Conservation (phyloP, 2,888 invertebrate genomes). For the Epinotia ramella region DNA sequence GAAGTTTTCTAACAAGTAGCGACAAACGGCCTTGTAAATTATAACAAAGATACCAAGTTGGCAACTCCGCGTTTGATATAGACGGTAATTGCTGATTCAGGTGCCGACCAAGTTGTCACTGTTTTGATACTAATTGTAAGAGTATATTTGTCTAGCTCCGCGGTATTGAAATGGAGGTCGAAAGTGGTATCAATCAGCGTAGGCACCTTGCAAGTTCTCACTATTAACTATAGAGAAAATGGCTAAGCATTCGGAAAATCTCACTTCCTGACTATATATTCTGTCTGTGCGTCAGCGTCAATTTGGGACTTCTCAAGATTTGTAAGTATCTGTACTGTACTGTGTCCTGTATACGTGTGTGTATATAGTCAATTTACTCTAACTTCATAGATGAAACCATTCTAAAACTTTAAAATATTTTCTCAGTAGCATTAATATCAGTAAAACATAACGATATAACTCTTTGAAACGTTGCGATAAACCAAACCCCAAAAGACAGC, state of each 20-base stretch:
- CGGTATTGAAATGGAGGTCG: not conserved
- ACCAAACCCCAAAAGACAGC: slow-evolving; percentile 6
- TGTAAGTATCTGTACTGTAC: too few relatives aligned
- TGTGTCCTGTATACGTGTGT: not conserved
- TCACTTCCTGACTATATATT: too few relatives aligned
- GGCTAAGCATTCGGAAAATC: too few relatives aligned
- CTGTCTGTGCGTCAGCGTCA: too few relatives aligned
- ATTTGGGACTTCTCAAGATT: too few relatives aligned
- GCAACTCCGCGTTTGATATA: slow-evolving; percentile 40
- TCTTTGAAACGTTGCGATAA: not conserved
- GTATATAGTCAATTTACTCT: not conserved
- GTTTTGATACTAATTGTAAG: not conserved
- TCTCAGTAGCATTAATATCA: not conserved
- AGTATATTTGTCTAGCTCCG: not conserved
- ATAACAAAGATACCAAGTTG: slow-evolving; percentile 55
- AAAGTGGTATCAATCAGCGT: too few relatives aligned
- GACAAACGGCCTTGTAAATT: slow-evolving; percentile 61
- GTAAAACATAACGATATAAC: slow-evolving; percentile 3
- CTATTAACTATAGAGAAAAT: too few relatives aligned
- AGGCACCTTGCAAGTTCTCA: too few relatives aligned
- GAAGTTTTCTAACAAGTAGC: slow-evolving; percentile 59
- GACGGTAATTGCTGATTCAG: slow-evolving; percentile 1
- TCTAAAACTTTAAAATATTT: slow-evolving; percentile 8
- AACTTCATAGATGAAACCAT: not conserved
- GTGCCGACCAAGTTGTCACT: slow-evolving; percentile 2